phyloP scores from a whole-genome alignment of 2,888 invertebrate species.

The Hydraecia micacea region DNA sequence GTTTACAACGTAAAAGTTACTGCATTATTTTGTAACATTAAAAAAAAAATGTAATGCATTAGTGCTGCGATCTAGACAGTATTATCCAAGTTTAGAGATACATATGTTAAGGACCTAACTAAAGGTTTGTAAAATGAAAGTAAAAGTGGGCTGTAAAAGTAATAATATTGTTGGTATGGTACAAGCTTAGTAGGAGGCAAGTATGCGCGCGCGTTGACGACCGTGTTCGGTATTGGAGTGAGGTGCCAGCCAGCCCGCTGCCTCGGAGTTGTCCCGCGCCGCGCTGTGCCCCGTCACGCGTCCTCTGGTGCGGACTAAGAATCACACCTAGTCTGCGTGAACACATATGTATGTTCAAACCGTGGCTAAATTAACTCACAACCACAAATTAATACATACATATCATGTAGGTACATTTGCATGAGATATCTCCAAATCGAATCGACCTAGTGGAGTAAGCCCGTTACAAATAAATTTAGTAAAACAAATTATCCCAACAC shows the following conservation, averaged over 20 bases:
- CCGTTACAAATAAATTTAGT: constrained; percentile 35
- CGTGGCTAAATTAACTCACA: constrained; percentile 12
- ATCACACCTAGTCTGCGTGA: too few species aligned
- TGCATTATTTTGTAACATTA: neutral
- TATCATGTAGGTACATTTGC: constrained; percentile 16
- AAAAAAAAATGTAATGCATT: neutral
- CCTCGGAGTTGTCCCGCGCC: too few species aligned
- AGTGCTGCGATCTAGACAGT: neutral
- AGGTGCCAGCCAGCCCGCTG: too few species aligned
- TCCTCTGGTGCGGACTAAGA: too few species aligned
- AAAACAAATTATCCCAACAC: constrained; percentile 47
- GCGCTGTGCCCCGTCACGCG: too few species aligned
- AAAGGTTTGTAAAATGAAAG: too few species aligned
- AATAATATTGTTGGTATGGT: too few species aligned
- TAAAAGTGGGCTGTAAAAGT: too few species aligned
- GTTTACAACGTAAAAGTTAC: constrained; percentile 10
- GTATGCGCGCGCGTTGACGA: too few species aligned
- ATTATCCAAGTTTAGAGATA: neutral
- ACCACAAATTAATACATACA: constrained; percentile 18
- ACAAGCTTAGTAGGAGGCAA: too few species aligned
- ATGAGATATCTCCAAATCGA: constrained; percentile 39
- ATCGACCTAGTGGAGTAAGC: constrained; percentile 18
- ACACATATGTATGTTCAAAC: neutral
- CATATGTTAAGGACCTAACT: too few species aligned
- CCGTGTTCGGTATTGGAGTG: too few species aligned